phyloP scores from a whole-genome alignment of 2,797 vertebrate species.

The Peromyscus nudipes region DNA sequence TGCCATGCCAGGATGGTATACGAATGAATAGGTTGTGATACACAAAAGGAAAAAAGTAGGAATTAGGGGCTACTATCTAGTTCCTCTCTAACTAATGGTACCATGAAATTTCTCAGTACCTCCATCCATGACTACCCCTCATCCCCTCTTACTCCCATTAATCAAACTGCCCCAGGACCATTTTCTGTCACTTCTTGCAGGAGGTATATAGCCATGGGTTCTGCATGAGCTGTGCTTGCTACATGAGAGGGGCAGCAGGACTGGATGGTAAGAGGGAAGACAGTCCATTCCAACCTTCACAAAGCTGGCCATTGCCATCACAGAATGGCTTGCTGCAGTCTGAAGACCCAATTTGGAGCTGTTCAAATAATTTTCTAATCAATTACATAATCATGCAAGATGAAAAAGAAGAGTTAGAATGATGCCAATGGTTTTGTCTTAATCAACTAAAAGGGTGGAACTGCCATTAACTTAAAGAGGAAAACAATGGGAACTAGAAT shows the following conservation, averaged over 20 bases:
- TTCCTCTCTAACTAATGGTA: not conserved
- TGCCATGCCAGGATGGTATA: not conserved
- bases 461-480: not conserved
- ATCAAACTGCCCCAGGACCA: not conserved
- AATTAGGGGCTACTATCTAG: not conserved
- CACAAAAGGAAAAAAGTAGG: not conserved
- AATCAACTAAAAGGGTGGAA: not conserved
- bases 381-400: not conserved
- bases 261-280: not conserved
- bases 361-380: not conserved
- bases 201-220: not conserved
- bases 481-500: not conserved
- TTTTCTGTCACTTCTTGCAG: not conserved
- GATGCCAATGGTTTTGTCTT: not conserved
- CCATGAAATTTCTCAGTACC: not conserved
- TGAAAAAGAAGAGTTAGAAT: not conserved
- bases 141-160: fast-evolving
- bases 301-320: not conserved
- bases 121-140: not conserved
- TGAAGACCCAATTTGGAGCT: not conserved
- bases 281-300: not conserved
- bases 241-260: not conserved
- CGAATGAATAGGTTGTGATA: not conserved
- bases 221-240: fast-evolving
- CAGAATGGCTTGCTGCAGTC: not conserved